Evolutionary conservation across 2,888 invertebrate genomes (phyloP), one percentile per base, ranked within the genome.

Genomic region (Lucinisca nassula): DNA sequence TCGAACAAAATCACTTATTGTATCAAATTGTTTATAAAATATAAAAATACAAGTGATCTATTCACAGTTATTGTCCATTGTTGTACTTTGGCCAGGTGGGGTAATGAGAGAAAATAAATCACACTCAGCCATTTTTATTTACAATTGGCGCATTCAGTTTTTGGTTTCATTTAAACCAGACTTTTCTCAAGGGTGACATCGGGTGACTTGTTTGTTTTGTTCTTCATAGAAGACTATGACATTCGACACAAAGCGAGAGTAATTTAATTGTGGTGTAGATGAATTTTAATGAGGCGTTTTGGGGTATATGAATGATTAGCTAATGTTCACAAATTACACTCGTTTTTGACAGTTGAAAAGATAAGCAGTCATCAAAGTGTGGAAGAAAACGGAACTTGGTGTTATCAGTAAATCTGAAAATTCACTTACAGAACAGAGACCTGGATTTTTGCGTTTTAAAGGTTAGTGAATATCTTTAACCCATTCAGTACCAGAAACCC

Each of bases 21-120:
- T 45, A 45, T 12, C 17, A 17, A 45, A 45, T 17, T 45, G 8
- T 45, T 45, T 12, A 45, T 17, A 45, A 45, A 45, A 8, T 8
- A 8, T 12, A 45, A 45, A 45, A 8, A 45, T 45, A 17, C 1
- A 61, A 27, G 30, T 6, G 67, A 3, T 67, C 24, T n/a, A 67
- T 67, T 67, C 30, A 67, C 17, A 35, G 17, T n/a, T 77, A 82
- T 85, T 76, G 78, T 77, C 78, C 79, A 78, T 85, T 85, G 79
- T 75, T 61, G 14, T 61, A 10, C 27, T n/a, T 27, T 67, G 40
- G 32, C 77, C 81, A 82, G 77, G 85, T 78, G 82, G 78, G 79
- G 81, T 73, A 75, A 75, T 55, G 51, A 38, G 67, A 79, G 58
- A 84, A 76, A 21, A 37, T 70, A 79, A 74, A 84, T 73, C 73